phyloP scores from a whole-genome alignment of 2,888 invertebrate genomes.

The Onthophagus sagittarius region DNA sequence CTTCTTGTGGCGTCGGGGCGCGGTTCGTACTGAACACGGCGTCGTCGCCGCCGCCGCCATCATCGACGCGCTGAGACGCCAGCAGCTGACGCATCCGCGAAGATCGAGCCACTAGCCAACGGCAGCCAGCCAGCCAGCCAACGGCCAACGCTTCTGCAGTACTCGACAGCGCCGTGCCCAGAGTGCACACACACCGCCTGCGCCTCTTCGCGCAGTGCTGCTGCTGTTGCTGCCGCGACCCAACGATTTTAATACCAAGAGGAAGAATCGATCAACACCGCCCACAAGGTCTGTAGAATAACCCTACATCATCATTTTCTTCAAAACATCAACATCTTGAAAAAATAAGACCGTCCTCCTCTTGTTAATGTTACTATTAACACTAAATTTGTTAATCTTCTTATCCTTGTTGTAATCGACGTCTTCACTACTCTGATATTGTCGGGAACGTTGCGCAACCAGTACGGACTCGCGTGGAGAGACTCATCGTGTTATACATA shows the following conservation, averaged over 20 bases:
- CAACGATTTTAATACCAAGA: background rate
- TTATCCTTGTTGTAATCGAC: background rate
- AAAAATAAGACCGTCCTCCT: too few relatives aligned
- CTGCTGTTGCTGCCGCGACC: background rate
- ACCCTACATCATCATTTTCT: background rate
- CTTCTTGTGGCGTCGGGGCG: conserved; percentile 5
- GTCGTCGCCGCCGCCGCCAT: background rate
- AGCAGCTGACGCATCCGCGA: background rate
- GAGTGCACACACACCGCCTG: background rate
- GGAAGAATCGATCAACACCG: background rate
- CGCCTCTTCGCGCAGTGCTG: conserved; percentile 2
- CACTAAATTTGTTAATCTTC: background rate
- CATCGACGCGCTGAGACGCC: conserved; percentile 2
- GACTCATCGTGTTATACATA: background rate
- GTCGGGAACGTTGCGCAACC: background rate
- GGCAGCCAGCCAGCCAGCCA: background rate
- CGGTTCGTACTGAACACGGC: background rate
- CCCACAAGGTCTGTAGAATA: background rate
- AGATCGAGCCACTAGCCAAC: background rate
- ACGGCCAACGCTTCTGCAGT: conserved; percentile 2
- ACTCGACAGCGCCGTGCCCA: conserved; percentile 5
- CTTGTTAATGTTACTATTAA: too few relatives aligned
- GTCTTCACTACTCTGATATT: background rate
- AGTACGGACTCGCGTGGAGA: background rate
- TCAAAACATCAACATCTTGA: too few relatives aligned